Conservation (phyloP, 2,113 vertebrate genomes). For the Trematocara stigmaticum region DNA sequence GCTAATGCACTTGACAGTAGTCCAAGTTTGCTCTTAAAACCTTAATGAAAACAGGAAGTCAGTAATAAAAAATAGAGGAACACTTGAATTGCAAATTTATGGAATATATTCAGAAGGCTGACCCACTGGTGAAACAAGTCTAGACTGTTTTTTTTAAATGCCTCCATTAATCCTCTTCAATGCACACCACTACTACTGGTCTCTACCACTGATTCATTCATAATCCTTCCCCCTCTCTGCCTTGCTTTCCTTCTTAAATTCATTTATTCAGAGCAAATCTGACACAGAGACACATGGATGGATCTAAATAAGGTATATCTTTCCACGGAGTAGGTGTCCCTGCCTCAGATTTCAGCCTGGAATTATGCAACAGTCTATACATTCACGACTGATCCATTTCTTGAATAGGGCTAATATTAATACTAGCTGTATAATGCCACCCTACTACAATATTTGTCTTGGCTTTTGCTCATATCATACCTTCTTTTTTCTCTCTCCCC, state of each 20-base stretch:
- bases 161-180: conserved; percentile 47
- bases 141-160: conserved; percentile 51
- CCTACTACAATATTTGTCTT: conserved; percentile 3
- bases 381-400: conserved; percentile 30
- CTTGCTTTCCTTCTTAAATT: not conserved
- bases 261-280: conserved; percentile 11
- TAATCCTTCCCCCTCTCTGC: conserved; percentile 9
- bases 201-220: conserved; percentile 55
- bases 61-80: not conserved
- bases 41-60: not conserved
- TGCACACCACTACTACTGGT: conserved; percentile 39
- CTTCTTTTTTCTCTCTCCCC: conserved; percentile 35
- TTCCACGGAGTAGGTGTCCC: not conserved
- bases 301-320: not conserved
- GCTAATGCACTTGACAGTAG: not conserved
- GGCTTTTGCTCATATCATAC: conserved; percentile 32
- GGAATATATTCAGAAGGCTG: conserved; percentile 28
- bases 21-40: not conserved
- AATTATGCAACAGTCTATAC: conserved; percentile 57
- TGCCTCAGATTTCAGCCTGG: conserved; percentile 14
- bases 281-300: not conserved
- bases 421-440: conserved; percentile 12
- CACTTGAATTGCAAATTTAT: conserved; percentile 14
- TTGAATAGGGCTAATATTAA: not conserved
- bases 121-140: conserved; percentile 54